Conservation (phyloP, 2,888 invertebrate genomes). For the Pristionchus maxplancki region DNA sequence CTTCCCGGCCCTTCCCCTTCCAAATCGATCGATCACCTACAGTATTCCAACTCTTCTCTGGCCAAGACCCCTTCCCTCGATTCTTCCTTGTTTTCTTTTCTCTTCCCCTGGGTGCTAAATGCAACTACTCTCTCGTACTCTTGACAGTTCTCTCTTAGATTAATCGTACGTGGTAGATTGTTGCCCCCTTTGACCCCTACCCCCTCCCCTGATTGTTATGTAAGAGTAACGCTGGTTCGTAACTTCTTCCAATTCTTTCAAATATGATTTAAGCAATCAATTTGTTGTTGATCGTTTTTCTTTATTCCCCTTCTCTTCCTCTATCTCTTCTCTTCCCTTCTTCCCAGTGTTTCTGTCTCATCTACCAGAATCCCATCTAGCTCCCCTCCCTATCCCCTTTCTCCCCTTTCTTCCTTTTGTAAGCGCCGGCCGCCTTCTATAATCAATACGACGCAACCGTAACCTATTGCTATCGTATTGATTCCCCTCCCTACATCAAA, state of each 20-base stretch:
- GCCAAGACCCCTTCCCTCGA: background rate
- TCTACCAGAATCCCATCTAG: background rate
- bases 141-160: slow-evolving; percentile 36
- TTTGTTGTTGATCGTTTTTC: slow-evolving; percentile 45
- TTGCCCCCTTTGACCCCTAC: slow-evolving; percentile 34
- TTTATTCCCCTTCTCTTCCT: background rate
- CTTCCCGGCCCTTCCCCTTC: slow-evolving; percentile 41
- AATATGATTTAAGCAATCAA: slow-evolving; percentile 40
- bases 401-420: background rate
- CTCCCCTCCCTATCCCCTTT: background rate
- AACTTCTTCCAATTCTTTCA: slow-evolving; percentile 47
- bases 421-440: slow-evolving; percentile 34
- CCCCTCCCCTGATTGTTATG: slow-evolving; percentile 42
- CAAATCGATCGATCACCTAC: slow-evolving; percentile 15
- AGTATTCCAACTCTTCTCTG: slow-evolving; percentile 12
- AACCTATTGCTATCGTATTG: slow-evolving; percentile 27
- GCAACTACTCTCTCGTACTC: slow-evolving; percentile 21
- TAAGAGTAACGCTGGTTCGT: slow-evolving; percentile 49
- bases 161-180: slow-evolving; percentile 17
- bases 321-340: slow-evolving; percentile 23
- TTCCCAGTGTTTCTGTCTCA: slow-evolving; percentile 21
- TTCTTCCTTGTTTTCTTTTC: slow-evolving; percentile 13
- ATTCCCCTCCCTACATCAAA: slow-evolving; percentile 5
- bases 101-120: slow-evolving; percentile 37
- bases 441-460: slow-evolving; percentile 3